These are phyloP conservation scores for Podotricha telesiphe DNA, from an alignment of 2,888 invertebrate genomes.

Conservation along the genomic window DNA sequence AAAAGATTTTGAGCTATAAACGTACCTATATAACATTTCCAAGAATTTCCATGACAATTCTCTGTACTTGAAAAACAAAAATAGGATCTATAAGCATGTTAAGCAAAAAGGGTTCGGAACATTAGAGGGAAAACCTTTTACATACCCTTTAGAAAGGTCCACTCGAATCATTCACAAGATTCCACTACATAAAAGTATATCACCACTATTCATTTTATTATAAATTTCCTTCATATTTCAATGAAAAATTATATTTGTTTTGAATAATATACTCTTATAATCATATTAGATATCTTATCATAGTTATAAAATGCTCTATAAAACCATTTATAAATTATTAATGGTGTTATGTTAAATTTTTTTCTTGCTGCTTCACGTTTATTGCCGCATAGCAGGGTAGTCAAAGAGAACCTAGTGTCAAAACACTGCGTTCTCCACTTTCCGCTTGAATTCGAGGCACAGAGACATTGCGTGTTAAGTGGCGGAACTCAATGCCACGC, in stretches of 20 bases:
- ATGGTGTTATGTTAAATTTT: no score
- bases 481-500: no score
- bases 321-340: no score
- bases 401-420: no score
- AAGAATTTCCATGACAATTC: slow-evolving; percentile 19
- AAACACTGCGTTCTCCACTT: no score
- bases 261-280: not conserved
- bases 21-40: not conserved
- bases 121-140: slow-evolving; percentile 38
- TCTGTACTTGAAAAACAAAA: slow-evolving; percentile 19
- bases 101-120: slow-evolving; percentile 39
- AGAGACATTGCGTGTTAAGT: no score
- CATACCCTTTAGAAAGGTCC: slow-evolving; percentile 39
- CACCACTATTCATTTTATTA: slow-evolving; percentile 11
- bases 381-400: no score
- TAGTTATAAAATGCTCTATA: no score
- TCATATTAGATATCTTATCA: no score
- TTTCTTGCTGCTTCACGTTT: no score
- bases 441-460: no score
- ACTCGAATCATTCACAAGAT: slow-evolving; percentile 37
- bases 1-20: no score
- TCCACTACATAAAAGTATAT: slow-evolving; percentile 28
- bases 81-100: slow-evolving; percentile 25
- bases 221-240: not conserved
- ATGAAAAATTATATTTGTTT: slow-evolving; percentile 5